A percentile compares a stretch with the other conserved stretches of the same genome.
These are phyloP conservation scores for Euglossa dilemma DNA, from an alignment of 1,140 invertebrate genomes.

Conservation along the genomic window DNA sequence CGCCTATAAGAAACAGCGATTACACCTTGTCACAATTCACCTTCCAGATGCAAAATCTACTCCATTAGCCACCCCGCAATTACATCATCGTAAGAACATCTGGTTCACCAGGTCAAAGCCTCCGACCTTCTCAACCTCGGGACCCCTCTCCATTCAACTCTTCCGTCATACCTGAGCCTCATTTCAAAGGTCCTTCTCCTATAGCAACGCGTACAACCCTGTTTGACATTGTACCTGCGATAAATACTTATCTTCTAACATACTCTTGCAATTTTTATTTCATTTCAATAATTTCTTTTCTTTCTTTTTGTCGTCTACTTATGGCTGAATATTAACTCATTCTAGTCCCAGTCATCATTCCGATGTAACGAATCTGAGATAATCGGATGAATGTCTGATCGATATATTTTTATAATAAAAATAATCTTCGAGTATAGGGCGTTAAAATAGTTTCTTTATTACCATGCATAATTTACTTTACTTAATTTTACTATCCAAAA, in stretches of 20 bases:
- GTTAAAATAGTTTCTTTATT: no score
- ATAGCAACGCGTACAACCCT: neutral
- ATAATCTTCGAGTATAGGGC: no score
- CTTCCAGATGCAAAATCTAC: neutral
- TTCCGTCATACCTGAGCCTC: neutral
- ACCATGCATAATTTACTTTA: no score
- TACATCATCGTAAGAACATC: neutral
- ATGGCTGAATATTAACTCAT: no score
- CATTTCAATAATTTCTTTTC: neutral
- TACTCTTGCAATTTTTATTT: neutral
- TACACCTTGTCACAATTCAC: neutral
- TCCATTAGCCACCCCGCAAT: neutral
- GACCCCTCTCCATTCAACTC: neutral
- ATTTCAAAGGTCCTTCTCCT: neutral
- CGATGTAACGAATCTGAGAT: no score
- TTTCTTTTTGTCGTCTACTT: no score
- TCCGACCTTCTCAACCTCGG: neutral
- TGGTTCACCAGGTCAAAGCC: conserved; percentile 19
- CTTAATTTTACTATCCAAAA: no score
- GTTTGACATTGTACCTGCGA: neutral
- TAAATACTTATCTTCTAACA: no score
- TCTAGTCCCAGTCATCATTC: no score
- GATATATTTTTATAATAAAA: no score
- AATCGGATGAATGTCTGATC: no score
- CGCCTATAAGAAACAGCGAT: neutral